Conservation (phyloP, 2,113 vertebrate species). For the Gallinago undulata region DNA sequence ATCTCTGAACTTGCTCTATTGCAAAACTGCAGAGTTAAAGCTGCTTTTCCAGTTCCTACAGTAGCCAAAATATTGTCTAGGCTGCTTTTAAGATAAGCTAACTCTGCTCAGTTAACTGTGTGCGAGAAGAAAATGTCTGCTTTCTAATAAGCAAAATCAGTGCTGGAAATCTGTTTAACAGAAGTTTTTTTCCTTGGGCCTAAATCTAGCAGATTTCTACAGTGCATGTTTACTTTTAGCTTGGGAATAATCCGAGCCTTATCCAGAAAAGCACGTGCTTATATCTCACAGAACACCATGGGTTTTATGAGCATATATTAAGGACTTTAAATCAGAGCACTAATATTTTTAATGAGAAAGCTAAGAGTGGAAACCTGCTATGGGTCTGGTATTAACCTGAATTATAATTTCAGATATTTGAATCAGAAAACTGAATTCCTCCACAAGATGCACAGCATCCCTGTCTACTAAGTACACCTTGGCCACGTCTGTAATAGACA, state of each 20-base stretch:
- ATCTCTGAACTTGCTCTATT: constrained; percentile 33
- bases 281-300: background rate
- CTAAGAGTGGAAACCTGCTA: background rate
- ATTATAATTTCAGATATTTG: background rate
- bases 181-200: background rate
- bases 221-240: background rate
- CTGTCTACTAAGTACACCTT: background rate
- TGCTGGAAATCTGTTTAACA: background rate
- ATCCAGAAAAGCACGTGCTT: background rate
- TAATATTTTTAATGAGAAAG: background rate
- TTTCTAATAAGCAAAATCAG: background rate
- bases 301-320: background rate
- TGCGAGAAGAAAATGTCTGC: background rate
- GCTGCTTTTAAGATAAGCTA: constrained; percentile 3
- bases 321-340: constrained; percentile 16
- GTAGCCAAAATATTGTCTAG: constrained; percentile 22
- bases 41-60: background rate
- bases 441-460: background rate
- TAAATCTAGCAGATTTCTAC: background rate
- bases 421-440: background rate
- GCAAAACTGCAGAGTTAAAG: constrained; percentile 26
- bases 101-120: background rate
- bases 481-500: background rate
- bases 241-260: background rate
- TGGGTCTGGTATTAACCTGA: background rate